A percentile compares a stretch with the other conserved stretches of the same genome.
Conservation (phyloP, 1,140 invertebrate genomes). For the Xylocopa sonorina region DNA sequence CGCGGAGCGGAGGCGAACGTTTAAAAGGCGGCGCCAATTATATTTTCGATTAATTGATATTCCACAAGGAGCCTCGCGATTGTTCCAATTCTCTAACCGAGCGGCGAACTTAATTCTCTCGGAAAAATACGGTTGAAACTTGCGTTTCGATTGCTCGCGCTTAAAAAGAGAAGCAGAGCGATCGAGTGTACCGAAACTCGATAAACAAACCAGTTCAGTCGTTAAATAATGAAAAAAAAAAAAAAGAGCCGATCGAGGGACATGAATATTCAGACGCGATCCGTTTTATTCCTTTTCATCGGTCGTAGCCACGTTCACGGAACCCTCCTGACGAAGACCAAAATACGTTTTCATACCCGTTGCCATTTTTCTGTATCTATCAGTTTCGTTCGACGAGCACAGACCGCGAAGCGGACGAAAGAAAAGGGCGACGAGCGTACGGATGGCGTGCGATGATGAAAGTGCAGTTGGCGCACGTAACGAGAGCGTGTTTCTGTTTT, state of each 20-base stretch:
- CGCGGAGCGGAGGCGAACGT: background rate
- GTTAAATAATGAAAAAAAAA: conserved; percentile 31
- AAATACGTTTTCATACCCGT: background rate
- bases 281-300: conserved; percentile 5
- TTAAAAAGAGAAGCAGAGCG: background rate
- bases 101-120: no score
- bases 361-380: background rate
- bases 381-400: background rate
- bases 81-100: no score
- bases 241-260: background rate
- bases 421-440: conserved; percentile 13
- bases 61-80: background rate
- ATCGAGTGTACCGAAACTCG: no score
- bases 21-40: background rate
- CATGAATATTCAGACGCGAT: conserved; percentile 16
- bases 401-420: background rate
- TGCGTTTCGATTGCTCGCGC: background rate
- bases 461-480: conserved; percentile 9
- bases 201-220: conserved; percentile 1
- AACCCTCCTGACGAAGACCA: background rate
- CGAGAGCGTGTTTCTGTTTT: background rate
- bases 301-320: background rate
- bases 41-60: conserved; percentile 8
- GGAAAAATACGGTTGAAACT: background rate
- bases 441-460: background rate